Evolutionary conservation across 2,797 vertebrate species (phyloP).

Genomic region (Pseudochaenichthys georgianus): DNA sequence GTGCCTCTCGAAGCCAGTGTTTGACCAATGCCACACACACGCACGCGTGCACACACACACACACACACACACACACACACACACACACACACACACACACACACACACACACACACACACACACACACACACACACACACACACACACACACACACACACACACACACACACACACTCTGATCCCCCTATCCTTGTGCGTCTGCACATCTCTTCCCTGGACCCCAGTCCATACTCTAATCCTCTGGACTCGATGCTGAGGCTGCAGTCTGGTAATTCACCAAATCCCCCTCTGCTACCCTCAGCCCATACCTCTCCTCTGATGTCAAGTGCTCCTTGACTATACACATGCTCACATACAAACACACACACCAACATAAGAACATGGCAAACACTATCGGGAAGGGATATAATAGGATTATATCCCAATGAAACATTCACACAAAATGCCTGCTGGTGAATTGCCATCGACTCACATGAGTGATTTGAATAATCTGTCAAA

Average conservation of each 20-base stretch:
- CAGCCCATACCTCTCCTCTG: constrained; percentile 68
- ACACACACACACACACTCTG: constrained; percentile 32
- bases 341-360: constrained; percentile 14
- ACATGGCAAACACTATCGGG: constrained; percentile 3
- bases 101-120: no score
- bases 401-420: no score
- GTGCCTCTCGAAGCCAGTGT: constrained; percentile 44
- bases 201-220: constrained; percentile 73
- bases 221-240: constrained; percentile 73
- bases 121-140: no score
- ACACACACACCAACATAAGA: not conserved
- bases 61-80: no score
- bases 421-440: no score
- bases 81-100: no score
- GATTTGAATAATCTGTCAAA: no score
- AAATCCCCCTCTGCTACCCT: constrained; percentile 76
- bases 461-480: no score
- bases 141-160: no score
- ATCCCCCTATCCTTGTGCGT: constrained; percentile 60
- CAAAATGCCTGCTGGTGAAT: no score
- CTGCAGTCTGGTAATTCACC: constrained; percentile 81
- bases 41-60: no score
- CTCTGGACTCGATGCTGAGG: constrained; percentile 78
- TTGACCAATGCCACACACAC: constrained; percentile 42
- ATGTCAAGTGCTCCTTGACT: constrained; percentile 75